Evolutionary conservation across 2,888 invertebrate genomes (phyloP), one percentile per base, ranked within the genome.

Genomic region (Operophtera brumata): DNA sequence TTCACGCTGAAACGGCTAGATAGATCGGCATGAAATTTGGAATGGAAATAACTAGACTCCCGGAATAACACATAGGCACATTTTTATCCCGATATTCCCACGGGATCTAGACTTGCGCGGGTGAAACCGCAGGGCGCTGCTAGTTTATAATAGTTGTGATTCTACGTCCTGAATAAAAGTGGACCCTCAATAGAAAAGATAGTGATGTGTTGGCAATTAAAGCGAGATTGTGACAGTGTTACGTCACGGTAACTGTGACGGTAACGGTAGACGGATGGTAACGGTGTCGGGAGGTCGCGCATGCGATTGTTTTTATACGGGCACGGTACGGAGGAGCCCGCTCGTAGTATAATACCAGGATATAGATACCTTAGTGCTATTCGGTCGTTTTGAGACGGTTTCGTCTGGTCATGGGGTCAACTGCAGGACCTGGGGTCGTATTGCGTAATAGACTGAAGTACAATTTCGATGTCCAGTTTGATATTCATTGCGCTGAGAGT

Each of bases 211-310:
- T 35, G 39, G 25, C 37, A 53, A 50, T 53, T 44, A 52, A 50
- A 32, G 48, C 48, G 55, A 62, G 61, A 62, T 56, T 60, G 54
- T 54, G 42, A 57, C 50, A 54, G 53, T 54, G 67, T 74, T 71
- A 73, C 69, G 66, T 72, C 71, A 72, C 69, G 66, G 68, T 70
- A 72, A 70, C 67, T 64, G 67, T 69, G 61, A 64, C 66, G 62
- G 64, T 74, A 73, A 70, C 74, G 70, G 69, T 71, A 59, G 36
- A 51, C 10, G 8, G 37, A 9, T 36, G 46, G 46, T 50, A 55
- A 52, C 48, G 52, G 52, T 57, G 52, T 41, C 48, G 56, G 37
- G 52, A 57, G 56, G 56, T 56, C 47, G 52, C 50, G 55, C 48
- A 25, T 50, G 50, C 55, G 40, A 37, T 43, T 47, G 50, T 56